Conservation (phyloP, 2,113 vertebrate genomes). For the Trochalopteron elliotii region DNA sequence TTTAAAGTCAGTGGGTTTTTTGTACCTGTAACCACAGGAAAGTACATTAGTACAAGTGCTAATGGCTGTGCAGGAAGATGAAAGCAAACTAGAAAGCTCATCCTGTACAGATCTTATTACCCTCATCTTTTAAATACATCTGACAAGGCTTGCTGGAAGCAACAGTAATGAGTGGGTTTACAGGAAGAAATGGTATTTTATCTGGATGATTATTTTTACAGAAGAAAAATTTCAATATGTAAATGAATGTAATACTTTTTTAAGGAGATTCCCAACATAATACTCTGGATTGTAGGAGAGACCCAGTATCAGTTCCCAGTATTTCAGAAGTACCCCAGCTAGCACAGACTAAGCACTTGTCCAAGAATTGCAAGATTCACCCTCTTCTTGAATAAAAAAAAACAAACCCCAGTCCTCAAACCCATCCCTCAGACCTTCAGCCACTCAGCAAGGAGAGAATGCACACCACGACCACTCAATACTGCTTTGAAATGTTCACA, state of each 20-base stretch:
- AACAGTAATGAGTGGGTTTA: neutral
- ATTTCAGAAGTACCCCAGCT: neutral
- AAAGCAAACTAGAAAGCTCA: neutral
- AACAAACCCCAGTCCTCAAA: neutral
- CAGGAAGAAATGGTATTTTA: neutral
- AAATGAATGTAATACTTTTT: neutral
- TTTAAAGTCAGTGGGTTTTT: slow-evolving; percentile 99
- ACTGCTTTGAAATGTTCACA: neutral
- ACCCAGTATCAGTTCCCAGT: neutral
- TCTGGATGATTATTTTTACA: neutral
- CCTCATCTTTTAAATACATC: neutral
- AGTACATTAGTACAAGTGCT: neutral
- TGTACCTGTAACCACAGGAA: slow-evolving; percentile 85
- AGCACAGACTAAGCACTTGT: neutral
- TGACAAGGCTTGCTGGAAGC: neutral
- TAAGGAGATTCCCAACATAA: neutral
- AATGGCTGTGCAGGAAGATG: neutral
- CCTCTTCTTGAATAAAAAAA: neutral
- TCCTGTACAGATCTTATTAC: neutral
- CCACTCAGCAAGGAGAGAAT: neutral
- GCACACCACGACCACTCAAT: neutral
- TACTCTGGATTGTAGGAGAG: neutral
- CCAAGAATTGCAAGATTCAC: neutral
- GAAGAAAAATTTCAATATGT: neutral
- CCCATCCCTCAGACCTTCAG: neutral